Conservation (phyloP, 2,888 invertebrate genomes). For the Parnassius apollo region DNA sequence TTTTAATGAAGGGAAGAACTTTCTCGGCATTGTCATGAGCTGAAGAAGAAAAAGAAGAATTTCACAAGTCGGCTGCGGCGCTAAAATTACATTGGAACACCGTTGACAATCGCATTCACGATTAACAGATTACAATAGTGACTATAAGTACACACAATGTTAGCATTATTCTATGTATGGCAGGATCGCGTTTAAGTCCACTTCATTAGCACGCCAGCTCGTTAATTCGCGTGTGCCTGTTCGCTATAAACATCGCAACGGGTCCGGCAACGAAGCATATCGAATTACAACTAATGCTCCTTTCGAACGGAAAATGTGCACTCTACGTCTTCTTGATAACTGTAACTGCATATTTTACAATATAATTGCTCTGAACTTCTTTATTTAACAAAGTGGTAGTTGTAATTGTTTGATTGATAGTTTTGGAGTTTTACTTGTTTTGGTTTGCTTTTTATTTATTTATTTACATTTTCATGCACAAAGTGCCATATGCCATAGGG, state of each 20-base stretch:
- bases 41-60: too few species aligned
- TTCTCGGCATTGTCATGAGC: too few species aligned
- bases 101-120: neutral
- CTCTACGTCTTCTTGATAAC: constrained; percentile 42
- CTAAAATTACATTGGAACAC: neutral
- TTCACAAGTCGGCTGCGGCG: too few species aligned
- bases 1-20: too few species aligned
- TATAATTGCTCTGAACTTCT: neutral
- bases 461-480: too few species aligned
- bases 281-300: constrained; percentile 65
- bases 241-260: constrained; percentile 40
- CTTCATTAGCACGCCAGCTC: constrained; percentile 61
- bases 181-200: constrained; percentile 39
- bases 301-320: constrained; percentile 48
- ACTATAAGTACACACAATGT: constrained; percentile 14
- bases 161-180: constrained; percentile 14
- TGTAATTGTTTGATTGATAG: too few species aligned
- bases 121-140: constrained; percentile 18
- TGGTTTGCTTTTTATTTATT: too few species aligned
- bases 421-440: too few species aligned
- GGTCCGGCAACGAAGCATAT: constrained; percentile 49
- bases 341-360: constrained; percentile 1
- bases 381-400: too few species aligned
- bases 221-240: constrained; percentile 45
- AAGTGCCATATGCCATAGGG: too few species aligned